Percentiles rank a stretch among this genome's conserved stretches.
These are phyloP conservation scores for Morus bassanus DNA, from an alignment of 2,797 vertebrate species.

Conservation along the genomic window DNA sequence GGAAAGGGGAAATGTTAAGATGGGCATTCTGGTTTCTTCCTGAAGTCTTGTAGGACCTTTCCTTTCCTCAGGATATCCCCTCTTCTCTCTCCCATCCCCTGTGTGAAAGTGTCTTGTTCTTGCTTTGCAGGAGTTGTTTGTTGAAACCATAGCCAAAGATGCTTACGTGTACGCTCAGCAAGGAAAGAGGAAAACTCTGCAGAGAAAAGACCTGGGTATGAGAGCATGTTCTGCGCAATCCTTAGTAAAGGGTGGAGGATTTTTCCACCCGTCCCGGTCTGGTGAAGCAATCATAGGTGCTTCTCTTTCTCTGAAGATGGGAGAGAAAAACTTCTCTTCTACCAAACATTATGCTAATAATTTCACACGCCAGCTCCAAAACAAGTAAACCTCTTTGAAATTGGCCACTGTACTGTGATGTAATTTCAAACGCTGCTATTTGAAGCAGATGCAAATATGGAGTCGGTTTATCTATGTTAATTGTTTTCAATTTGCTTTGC, in stretches of 20 bases:
- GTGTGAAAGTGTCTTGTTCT: neutral
- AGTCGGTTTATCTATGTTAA: neutral
- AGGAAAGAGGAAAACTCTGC: conserved; percentile 95
- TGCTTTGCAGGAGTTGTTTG: conserved; percentile 88
- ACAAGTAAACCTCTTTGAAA: neutral
- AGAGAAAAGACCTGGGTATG: conserved; percentile 93
- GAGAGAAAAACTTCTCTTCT: neutral
- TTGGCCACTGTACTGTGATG: neutral
- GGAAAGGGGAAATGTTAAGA: neutral
- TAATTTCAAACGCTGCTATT: neutral
- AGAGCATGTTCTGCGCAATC: neutral
- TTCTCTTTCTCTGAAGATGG: neutral
- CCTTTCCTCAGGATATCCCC: neutral
- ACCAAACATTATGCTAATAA: neutral
- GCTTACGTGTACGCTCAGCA: conserved; percentile 91
- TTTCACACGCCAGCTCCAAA: neutral
- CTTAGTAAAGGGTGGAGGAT: neutral
- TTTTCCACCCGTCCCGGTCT: neutral
- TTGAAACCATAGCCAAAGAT: conserved; percentile 95
- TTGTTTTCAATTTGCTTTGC: conserved; percentile 39
- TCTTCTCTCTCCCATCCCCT: neutral
- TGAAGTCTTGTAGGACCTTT: neutral
- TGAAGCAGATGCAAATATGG: neutral
- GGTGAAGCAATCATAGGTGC: neutral
- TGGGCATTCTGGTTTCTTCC: neutral